Percentiles rank a stretch among this genome's conserved stretches.
phyloP scores from a whole-genome alignment of 2,113 vertebrate genomes.

The Tympanuchus pallidicinctus region DNA sequence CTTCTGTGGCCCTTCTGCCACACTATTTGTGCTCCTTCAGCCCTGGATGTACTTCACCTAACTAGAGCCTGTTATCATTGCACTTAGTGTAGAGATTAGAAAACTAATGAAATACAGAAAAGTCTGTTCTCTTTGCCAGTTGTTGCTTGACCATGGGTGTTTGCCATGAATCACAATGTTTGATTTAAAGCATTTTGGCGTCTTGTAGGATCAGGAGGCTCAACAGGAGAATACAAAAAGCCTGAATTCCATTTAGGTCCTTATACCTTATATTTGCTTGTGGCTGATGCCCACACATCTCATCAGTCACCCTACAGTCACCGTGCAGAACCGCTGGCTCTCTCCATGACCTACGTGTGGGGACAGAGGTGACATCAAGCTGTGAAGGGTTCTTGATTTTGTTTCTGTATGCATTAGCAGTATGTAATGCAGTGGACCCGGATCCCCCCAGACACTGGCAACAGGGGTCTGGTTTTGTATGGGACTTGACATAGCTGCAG shows the following conservation, averaged over 20 bases:
- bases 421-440: neutral
- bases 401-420: neutral
- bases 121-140: neutral
- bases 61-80: neutral
- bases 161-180: neutral
- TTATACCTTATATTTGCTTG: rapidly evolving
- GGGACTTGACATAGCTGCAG: neutral
- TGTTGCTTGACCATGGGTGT: neutral
- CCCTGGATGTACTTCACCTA: neutral
- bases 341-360: too few relatives aligned
- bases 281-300: neutral
- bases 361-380: neutral
- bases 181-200: neutral
- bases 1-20: neutral
- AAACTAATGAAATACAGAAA: neutral
- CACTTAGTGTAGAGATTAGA: neutral
- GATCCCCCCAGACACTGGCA: neutral
- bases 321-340: neutral
- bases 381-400: neutral
- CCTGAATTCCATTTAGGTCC: neutral
- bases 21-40: neutral
- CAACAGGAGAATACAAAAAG: rapidly evolving
- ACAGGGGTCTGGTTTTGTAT: neutral
- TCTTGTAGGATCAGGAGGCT: neutral
- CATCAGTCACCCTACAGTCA: rapidly evolving